These are phyloP conservation scores for Sebastes diploproa DNA, from an alignment of 2,797 vertebrate genomes.

Conservation along the genomic window DNA sequence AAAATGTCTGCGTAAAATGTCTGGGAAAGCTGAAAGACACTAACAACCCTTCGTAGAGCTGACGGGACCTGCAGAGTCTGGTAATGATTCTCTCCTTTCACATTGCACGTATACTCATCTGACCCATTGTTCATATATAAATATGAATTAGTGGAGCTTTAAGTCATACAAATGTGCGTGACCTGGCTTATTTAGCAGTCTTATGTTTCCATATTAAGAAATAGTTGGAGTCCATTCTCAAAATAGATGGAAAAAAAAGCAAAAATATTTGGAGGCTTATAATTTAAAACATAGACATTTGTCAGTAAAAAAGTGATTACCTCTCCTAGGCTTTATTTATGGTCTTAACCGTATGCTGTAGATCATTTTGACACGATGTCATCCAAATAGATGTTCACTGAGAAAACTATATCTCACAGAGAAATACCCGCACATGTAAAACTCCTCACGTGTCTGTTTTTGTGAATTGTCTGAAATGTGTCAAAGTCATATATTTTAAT, in stretches of 20 bases:
- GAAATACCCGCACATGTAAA: not conserved
- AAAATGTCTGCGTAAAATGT: not conserved
- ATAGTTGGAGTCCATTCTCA: not conserved
- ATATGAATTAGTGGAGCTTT: not conserved
- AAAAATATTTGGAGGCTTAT: not conserved
- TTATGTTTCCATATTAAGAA: not conserved
- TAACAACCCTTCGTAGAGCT: not conserved
- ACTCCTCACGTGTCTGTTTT: not conserved
- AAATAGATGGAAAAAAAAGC: not conserved
- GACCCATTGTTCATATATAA: not conserved
- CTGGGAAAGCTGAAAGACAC: not conserved
- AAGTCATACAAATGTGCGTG: not conserved
- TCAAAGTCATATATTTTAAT: not conserved
- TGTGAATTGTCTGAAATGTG: not conserved
- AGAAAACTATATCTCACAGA: not conserved
- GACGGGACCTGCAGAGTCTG: no score
- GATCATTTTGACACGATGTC: not conserved
- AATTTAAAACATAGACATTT: not conserved
- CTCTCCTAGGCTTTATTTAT: not conserved
- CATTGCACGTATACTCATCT: not conserved
- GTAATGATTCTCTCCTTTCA: not conserved
- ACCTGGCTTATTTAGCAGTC: not conserved
- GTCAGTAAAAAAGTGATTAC: not conserved
- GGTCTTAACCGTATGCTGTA: not conserved
- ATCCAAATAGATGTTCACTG: not conserved